phyloP scores from a whole-genome alignment of 2,113 vertebrate species.

The Colaptes auratus region DNA sequence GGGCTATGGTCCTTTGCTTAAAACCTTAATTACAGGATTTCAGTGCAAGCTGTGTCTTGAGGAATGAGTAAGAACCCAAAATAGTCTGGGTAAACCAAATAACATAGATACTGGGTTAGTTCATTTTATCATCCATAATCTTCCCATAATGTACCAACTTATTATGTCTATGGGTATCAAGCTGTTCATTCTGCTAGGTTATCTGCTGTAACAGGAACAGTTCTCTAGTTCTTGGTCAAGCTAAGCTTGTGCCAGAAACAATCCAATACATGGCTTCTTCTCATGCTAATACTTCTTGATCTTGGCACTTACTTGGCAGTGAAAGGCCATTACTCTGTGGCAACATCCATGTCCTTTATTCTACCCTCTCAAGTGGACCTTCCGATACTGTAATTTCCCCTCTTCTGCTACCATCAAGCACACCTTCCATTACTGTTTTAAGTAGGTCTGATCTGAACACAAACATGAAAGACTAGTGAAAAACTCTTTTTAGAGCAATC shows the following conservation, averaged over 20 bases:
- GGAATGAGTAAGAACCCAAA: background rate
- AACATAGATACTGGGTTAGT: background rate
- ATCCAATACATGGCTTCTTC: background rate
- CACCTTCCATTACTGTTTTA: background rate
- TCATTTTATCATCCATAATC: background rate
- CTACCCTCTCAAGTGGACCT: background rate
- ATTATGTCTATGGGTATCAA: fast-evolving
- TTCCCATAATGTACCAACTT: background rate
- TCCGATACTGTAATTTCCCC: background rate
- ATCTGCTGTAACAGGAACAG: fast-evolving
- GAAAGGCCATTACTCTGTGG: background rate
- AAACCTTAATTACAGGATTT: background rate
- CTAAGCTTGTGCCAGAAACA: background rate
- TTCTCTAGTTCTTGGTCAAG: background rate
- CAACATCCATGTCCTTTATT: background rate
- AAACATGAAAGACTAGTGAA: background rate
- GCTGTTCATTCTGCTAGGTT: background rate
- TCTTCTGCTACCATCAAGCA: background rate
- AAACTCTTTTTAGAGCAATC: background rate
- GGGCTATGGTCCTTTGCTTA: background rate
- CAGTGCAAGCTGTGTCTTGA: background rate
- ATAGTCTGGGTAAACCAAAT: background rate
- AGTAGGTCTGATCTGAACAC: background rate
- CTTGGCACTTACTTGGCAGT: background rate
- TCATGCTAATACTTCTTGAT: background rate